Percentiles rank a stretch among this genome's conserved stretches.
phyloP scores from a whole-genome alignment of 2,888 invertebrate species.

The Trissonchulus sp. region DNA sequence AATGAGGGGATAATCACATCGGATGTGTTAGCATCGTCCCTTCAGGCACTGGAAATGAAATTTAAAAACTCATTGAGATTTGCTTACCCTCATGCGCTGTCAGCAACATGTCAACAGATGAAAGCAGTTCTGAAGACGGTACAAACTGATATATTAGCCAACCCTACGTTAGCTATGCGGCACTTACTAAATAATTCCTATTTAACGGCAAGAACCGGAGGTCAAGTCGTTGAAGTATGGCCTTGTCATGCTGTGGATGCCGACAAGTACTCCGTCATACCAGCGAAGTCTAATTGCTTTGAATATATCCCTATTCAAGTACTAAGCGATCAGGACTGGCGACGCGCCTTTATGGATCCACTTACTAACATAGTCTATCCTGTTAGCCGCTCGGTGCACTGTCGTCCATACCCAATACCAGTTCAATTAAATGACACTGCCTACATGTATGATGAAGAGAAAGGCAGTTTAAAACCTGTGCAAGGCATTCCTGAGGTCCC shows the following conservation, averaged over 20 bases:
- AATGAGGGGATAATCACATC: slow-evolving; percentile 13
- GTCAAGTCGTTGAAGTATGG: background rate
- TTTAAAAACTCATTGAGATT: background rate
- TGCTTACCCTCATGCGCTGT: slow-evolving; percentile 2
- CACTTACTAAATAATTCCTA: background rate
- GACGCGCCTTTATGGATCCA: background rate
- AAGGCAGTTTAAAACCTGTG: background rate
- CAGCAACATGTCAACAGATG: slow-evolving; percentile 13
- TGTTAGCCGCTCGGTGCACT: background rate
- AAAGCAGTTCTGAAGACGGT: background rate
- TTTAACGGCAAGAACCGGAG: background rate
- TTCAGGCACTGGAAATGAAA: slow-evolving; percentile 20
- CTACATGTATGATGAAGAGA: background rate
- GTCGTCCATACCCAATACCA: background rate
- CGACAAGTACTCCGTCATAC: background rate
- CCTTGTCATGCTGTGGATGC: background rate
- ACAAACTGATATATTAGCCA: background rate
- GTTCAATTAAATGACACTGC: background rate
- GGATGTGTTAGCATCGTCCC: slow-evolving; percentile 5
- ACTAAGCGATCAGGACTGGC: background rate
- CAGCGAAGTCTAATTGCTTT: background rate
- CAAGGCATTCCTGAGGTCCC: background rate
- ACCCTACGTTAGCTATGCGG: slow-evolving; percentile 16
- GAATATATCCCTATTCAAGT: background rate
- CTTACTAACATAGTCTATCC: background rate